phyloP scores from a whole-genome alignment of 2,888 invertebrate genomes.

The Drosophila fulvimacula region DNA sequence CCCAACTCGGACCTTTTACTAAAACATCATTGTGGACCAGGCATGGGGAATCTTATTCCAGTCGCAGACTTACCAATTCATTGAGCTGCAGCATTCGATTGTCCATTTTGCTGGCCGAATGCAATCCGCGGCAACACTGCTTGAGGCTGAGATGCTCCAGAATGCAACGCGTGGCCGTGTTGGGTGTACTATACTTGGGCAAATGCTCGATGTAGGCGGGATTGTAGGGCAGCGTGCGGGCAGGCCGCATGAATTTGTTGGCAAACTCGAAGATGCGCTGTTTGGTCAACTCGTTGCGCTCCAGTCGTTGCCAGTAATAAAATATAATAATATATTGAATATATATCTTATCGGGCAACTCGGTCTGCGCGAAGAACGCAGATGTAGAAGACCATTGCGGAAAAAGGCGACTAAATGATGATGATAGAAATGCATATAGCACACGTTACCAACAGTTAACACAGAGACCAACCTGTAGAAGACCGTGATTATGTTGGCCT shows the following conservation, averaged over 20 bases:
- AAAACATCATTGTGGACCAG: conserved; percentile 63
- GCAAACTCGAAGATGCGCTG: conserved; percentile 68
- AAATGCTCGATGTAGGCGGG: conserved; percentile 59
- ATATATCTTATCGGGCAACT: conserved; percentile 71
- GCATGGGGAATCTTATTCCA: not conserved
- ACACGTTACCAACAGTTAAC: no score
- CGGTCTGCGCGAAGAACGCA: conserved; percentile 55
- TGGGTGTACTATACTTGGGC: conserved; percentile 55
- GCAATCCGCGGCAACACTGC: conserved; percentile 54
- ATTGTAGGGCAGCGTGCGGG: conserved; percentile 57
- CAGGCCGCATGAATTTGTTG: conserved; percentile 72
- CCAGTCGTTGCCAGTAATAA: conserved; percentile 71
- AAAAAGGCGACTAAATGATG: conserved; percentile 55
- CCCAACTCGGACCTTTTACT: conserved; percentile 81
- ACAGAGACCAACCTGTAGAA: conserved; percentile 64
- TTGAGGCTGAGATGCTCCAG: conserved; percentile 61
- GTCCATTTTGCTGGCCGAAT: conserved; percentile 60
- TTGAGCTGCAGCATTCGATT: conserved; percentile 45
- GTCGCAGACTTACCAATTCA: conserved; percentile 59
- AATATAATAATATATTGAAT: conserved; percentile 78
- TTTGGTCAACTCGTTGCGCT: conserved; percentile 50
- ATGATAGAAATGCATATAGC: no score
- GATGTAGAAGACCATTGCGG: conserved; percentile 57
- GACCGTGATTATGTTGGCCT: conserved; percentile 63
- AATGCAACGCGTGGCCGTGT: conserved; percentile 68